A percentile compares a stretch with the other conserved stretches of the same genome.
phyloP scores from a whole-genome alignment of 1,140 invertebrate species.

The Euwallacea similis region DNA sequence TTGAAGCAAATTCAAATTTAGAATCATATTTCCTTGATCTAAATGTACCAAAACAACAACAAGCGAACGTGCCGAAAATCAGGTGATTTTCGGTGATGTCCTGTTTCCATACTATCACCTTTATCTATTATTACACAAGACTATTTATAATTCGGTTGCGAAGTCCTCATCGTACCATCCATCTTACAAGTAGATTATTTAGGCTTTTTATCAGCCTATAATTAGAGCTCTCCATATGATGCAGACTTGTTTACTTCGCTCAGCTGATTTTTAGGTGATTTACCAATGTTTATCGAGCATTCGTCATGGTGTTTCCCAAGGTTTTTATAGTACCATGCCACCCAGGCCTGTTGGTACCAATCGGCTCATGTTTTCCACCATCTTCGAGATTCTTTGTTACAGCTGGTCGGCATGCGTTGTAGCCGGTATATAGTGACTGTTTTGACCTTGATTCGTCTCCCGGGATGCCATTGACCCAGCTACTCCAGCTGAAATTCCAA shows the following conservation, averaged over 20 bases:
- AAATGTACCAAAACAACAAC: not conserved
- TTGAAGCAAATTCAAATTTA: too few species aligned
- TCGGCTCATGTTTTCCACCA: constrained; percentile 2
- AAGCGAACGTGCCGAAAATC: constrained; percentile 18
- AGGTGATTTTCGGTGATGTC: constrained; percentile 2
- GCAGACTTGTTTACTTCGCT: constrained; percentile 12
- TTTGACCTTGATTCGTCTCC: constrained; percentile 25
- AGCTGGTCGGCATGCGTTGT: constrained; percentile 6
- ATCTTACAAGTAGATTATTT: not conserved
- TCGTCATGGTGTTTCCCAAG: constrained; percentile 1
- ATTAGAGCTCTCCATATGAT: constrained; percentile 20
- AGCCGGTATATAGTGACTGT: constrained; percentile 8
- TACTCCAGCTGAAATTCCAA: constrained; percentile 15
- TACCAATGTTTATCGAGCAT: not conserved
- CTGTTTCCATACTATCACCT: not conserved
- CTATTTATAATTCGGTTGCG: not conserved
- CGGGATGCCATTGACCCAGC: constrained; percentile 26
- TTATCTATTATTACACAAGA: not conserved
- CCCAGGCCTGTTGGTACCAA: too few species aligned
- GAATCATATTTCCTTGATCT: too few species aligned
- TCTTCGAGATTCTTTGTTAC: constrained; percentile 16
- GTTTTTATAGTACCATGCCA: not conserved
- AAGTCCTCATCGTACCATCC: not conserved
- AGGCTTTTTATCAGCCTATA: not conserved
- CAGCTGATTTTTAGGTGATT: constrained; percentile 14